These are phyloP conservation scores for Cepphus grylle DNA, from an alignment of 2,113 vertebrate genomes.

Conservation along the genomic window DNA sequence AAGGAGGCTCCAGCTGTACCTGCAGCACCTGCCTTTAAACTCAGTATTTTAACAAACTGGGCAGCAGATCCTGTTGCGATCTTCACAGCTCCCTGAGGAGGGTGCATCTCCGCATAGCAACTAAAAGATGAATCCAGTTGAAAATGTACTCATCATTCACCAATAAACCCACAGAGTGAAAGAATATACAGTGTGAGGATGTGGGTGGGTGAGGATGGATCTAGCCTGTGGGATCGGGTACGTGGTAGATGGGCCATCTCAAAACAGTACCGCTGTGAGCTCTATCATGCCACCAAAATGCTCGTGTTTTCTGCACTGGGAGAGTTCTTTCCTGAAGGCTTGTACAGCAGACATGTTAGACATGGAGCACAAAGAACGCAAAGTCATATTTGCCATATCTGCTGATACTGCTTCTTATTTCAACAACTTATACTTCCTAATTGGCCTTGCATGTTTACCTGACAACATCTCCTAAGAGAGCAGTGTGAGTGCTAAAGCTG, in stretches of 20 bases:
- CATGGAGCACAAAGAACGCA: background rate
- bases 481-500: background rate
- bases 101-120: background rate
- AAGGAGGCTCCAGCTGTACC: background rate
- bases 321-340: background rate
- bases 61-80: background rate
- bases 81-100: background rate
- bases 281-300: background rate
- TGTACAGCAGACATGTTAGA: background rate
- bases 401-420: background rate
- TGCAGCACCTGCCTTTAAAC: background rate
- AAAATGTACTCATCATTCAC: background rate
- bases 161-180: background rate
- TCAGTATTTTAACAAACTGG: background rate
- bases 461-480: background rate
- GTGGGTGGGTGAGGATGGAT: conserved; percentile 9
- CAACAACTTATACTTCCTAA: background rate
- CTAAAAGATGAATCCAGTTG: background rate
- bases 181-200: background rate
- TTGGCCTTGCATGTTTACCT: background rate
- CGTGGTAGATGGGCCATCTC: background rate
- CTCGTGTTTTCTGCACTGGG: background rate
- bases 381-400: background rate
- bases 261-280: background rate
- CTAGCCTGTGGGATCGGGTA: background rate